Base-by-base conservation (phyloP, 2,888 invertebrate genomes). In the Troglohyphantes excavatus region DNA sequence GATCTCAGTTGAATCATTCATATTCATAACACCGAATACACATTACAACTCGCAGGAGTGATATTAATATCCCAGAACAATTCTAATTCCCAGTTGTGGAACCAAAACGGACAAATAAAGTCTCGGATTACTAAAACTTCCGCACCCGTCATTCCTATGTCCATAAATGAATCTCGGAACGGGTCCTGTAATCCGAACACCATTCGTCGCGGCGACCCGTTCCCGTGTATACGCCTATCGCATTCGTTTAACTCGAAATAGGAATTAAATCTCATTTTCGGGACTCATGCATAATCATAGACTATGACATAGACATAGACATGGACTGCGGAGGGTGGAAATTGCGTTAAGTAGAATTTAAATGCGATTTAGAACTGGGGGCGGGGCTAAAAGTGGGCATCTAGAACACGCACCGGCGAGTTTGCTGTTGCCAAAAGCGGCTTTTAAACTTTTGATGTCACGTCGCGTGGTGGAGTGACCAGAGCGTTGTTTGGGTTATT, bases 371-470 rank as follows among this genome's bases (percentile, higher is more conserved):
- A n/a, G 53, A n/a, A 53, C 17, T 53, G 13, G 13, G 17, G 17
- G 53, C n/a, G 53, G n/a, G 39, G 13, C 7, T 39, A 13, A 17
- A 46, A 17, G 3, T 46, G 13, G 46, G 46, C 9, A 17, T 46
- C 9, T 9, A 17, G 13, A 7, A 2, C 46, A 46, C 46, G 46
- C 46, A 46, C 33, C 33, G 33, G 33, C 33, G 9, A 3, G 33
- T 33, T 46, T 46, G 46, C 46, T 46, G 26, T 72, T 72, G 43
- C 70, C 70, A 70, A 19, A 33, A 29, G 19, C 72, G 26, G 72
- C 72, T 72, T 72, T 72, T 72, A 72, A 72, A 72, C 72, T 72
- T 72, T 26, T 23, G 46, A 9, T 43, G 23, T 46, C 46, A 46
- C 72, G 46, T 46, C 6, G 23, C 13, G 13, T 17, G 17, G 2